phyloP scores from a whole-genome alignment of 2,888 invertebrate genomes.

The Boloria selene region DNA sequence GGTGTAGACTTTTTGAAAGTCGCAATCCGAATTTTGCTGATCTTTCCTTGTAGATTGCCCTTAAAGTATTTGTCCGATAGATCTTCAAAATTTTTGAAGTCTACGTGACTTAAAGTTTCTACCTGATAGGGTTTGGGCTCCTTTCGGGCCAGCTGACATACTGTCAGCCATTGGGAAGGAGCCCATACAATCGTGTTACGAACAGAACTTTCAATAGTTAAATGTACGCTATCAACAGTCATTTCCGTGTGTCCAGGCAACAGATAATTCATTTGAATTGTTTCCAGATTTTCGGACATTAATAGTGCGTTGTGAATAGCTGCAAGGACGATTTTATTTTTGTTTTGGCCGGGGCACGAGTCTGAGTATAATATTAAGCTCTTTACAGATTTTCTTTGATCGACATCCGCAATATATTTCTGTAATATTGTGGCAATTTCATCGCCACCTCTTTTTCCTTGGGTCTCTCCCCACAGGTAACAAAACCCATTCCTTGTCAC shows the following conservation, averaged over 20 bases:
- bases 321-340: constrained; percentile 43
- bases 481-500: constrained; percentile 39
- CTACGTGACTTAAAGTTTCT: constrained; percentile 23
- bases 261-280: constrained; percentile 44
- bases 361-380: constrained; percentile 40
- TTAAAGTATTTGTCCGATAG: not conserved
- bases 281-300: constrained; percentile 11
- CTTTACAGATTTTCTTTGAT: constrained; percentile 36
- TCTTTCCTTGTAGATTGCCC: constrained; percentile 24
- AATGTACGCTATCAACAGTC: constrained; percentile 42
- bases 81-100: constrained; percentile 30
- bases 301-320: constrained; percentile 35
- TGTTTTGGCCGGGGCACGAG: constrained; percentile 44
- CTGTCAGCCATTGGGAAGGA: constrained; percentile 40
- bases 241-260: constrained; percentile 44
- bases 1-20: constrained; percentile 24
- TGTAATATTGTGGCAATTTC: constrained; percentile 31
- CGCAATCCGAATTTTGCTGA: constrained; percentile 27
- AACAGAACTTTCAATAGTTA: constrained; percentile 40
- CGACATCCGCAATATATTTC: constrained; percentile 24
- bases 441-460: constrained; percentile 42
- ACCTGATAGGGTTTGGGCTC: constrained; percentile 26
- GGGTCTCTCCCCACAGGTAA: constrained; percentile 40
- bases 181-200: constrained; percentile 39
- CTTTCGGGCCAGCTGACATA: constrained; percentile 29